phyloP scores from a whole-genome alignment of 2,797 vertebrate genomes.

The Acipenser oxyrinchus region DNA sequence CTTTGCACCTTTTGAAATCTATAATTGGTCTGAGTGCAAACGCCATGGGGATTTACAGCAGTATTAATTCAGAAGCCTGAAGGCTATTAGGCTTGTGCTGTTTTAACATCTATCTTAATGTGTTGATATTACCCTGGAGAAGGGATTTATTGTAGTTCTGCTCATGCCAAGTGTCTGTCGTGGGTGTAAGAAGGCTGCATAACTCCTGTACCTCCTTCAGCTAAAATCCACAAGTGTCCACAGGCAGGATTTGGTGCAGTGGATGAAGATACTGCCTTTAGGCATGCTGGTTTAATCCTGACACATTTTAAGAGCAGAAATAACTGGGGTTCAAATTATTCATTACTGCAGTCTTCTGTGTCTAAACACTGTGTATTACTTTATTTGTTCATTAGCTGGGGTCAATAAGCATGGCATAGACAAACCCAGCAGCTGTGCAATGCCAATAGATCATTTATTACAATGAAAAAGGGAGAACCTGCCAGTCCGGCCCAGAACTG shows the following conservation, averaged over 20 bases:
- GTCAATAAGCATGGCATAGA: background rate
- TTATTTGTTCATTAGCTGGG: background rate
- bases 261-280: too few species aligned
- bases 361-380: background rate
- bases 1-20: background rate
- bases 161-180: background rate
- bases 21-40: background rate
- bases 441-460: background rate
- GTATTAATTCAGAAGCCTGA: background rate
- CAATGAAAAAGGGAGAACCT: background rate
- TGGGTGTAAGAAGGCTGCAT: background rate
- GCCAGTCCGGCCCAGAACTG: background rate
- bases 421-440: conserved; percentile 5
- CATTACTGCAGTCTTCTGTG: background rate
- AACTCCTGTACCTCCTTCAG: background rate
- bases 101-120: background rate
- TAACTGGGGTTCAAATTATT: background rate
- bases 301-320: background rate
- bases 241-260: too few species aligned
- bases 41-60: background rate
- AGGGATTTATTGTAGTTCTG: background rate
- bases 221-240: background rate
- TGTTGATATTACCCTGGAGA: background rate
- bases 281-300: too few species aligned
- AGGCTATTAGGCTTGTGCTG: conserved; percentile 1